A percentile compares a stretch with the other conserved stretches of the same genome.
Evolutionary conservation across 2,888 invertebrate genomes (phyloP).

Genomic region (Nasonia oneida): DNA sequence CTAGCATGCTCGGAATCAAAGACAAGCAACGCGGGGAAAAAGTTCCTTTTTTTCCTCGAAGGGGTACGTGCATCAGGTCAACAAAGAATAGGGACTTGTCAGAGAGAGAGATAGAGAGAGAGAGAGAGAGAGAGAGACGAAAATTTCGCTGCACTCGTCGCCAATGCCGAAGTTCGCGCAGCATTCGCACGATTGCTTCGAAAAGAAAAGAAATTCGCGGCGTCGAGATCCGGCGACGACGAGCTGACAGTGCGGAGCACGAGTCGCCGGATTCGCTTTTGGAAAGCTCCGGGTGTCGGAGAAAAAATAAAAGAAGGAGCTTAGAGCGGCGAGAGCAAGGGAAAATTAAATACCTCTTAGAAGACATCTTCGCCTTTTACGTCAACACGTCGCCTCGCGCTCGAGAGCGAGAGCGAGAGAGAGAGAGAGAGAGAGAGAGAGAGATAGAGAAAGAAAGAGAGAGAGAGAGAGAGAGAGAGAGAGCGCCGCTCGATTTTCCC

Average conservation of each 20-base stretch:
- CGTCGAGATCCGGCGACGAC: constrained; percentile 1
- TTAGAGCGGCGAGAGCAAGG: constrained; percentile 27
- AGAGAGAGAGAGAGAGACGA: not conserved
- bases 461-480: not conserved
- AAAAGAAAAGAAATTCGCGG: not conserved
- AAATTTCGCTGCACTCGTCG: constrained; percentile 24
- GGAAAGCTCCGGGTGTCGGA: not conserved
- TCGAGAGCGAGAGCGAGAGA: not conserved
- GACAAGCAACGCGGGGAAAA: not conserved
- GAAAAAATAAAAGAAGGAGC: constrained; percentile 25
- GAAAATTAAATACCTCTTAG: constrained; percentile 77
- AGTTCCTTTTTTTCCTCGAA: not conserved
- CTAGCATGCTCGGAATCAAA: not conserved
- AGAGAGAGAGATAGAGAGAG: not conserved
- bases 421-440: constrained; percentile 44
- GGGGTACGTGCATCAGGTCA: constrained; percentile 55
- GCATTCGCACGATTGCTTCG: not conserved
- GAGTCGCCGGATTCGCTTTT: constrained; percentile 13
- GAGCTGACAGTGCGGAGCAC: constrained; percentile 12
- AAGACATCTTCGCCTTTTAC: constrained; percentile 77
- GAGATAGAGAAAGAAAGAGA: constrained; percentile 11
- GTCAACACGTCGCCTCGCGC: constrained; percentile 65
- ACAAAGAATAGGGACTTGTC: constrained; percentile 62
- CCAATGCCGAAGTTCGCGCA: not conserved
- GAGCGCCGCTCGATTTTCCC: constrained; percentile 67